Evolutionary conservation across 1,140 invertebrate species (phyloP).

Genomic region (Asobara japonica): DNA sequence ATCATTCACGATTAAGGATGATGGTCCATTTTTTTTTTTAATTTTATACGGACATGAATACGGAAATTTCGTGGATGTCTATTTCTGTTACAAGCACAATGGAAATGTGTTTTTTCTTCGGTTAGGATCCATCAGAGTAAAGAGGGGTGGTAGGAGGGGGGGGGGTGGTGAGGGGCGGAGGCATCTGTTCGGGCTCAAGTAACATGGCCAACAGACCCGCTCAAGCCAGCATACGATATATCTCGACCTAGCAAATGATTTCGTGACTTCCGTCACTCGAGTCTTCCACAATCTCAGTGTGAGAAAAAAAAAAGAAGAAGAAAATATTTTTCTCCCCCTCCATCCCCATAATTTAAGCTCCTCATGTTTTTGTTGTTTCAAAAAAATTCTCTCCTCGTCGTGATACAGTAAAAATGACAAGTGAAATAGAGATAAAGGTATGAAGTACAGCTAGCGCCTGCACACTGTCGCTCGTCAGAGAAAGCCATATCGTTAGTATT

Average conservation of each 20-base stretch:
- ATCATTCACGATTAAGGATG: no score
- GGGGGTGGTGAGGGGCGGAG: slow-evolving; percentile 45
- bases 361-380: background rate
- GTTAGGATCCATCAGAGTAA: background rate
- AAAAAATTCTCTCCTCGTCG: background rate
- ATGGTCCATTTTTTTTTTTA: background rate
- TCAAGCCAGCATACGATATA: background rate
- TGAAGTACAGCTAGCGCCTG: background rate
- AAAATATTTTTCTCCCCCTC: slow-evolving; percentile 40
- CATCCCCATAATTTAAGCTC: background rate
- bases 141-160: no score
- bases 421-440: slow-evolving; percentile 3
- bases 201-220: slow-evolving; percentile 34
- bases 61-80: slow-evolving; percentile 42
- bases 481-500: slow-evolving; percentile 66
- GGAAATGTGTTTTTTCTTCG: slow-evolving; percentile 49
- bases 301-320: slow-evolving; percentile 37
- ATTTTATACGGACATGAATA: background rate
- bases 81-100: slow-evolving; percentile 63
- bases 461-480: slow-evolving; percentile 34
- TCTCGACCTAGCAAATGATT: background rate
- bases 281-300: slow-evolving; percentile 8
- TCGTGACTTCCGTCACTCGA: slow-evolving; percentile 38
- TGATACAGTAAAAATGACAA: background rate
- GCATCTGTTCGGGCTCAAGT: slow-evolving; percentile 66